A percentile compares a stretch with the other conserved stretches of the same genome.
These are phyloP conservation scores for Emmelina monodactyla DNA, from an alignment of 2,888 invertebrate genomes.

Conservation along the genomic window DNA sequence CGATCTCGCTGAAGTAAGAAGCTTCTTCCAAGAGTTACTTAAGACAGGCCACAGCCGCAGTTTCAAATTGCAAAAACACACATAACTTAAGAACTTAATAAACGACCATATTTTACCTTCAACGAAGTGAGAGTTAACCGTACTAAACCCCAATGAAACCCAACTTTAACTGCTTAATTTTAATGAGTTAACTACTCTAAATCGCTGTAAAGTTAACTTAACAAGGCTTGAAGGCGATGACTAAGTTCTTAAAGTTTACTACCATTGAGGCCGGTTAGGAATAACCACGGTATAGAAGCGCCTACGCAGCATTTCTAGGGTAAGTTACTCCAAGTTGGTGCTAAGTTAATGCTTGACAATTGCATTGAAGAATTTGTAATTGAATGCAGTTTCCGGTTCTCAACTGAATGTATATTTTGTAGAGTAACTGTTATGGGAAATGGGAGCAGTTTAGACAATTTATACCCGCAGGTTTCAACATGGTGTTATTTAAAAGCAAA, in stretches of 20 bases:
- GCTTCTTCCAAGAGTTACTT: no score
- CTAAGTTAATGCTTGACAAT: slow-evolving; percentile 38
- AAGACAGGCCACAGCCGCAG: no score
- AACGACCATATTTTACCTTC: no score
- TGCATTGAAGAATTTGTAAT: slow-evolving; percentile 36
- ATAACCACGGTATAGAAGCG: neutral
- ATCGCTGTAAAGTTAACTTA: no score
- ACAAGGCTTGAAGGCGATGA: neutral
- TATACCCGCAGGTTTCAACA: neutral
- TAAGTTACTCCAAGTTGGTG: slow-evolving; percentile 24
- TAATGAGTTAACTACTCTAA: no score
- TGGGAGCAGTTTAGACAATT: slow-evolving; percentile 3
- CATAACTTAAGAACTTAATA: no score
- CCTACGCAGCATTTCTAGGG: slow-evolving; percentile 13
- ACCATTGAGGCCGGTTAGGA: neutral
- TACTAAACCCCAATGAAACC: no score
- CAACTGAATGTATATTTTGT: neutral
- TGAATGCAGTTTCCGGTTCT: slow-evolving; percentile 1
- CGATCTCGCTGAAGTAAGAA: no score
- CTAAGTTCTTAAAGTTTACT: neutral
- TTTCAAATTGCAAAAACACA: no score
- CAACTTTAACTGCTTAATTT: no score
- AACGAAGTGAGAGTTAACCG: no score
- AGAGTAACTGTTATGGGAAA: slow-evolving; percentile 6
- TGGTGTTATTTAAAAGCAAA: no score